A percentile compares a stretch with the other conserved stretches of the same genome.
These are phyloP conservation scores for Peromyscus attwateri DNA, from an alignment of 2,797 vertebrate genomes.

Conservation along the genomic window DNA sequence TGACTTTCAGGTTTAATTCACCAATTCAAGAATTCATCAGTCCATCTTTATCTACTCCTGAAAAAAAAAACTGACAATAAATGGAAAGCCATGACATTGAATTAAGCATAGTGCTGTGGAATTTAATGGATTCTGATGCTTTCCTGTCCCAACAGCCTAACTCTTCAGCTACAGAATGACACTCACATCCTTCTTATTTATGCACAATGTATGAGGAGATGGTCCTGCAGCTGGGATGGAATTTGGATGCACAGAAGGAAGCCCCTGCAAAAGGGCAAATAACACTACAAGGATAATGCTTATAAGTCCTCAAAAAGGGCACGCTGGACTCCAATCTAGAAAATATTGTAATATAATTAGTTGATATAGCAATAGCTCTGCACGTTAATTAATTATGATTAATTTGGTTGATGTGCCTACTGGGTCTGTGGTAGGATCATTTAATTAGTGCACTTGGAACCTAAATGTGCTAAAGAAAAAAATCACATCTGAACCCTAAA, in stretches of 20 bases:
- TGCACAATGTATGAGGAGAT: background rate
- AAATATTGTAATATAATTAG: background rate
- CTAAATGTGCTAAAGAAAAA: background rate
- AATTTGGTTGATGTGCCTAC: background rate
- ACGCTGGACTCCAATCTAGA: background rate
- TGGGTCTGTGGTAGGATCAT: background rate
- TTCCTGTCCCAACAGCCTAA: background rate
- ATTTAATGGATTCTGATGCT: background rate
- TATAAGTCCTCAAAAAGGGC: background rate
- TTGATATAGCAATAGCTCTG: background rate
- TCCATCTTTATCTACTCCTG: background rate
- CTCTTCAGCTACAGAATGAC: background rate
- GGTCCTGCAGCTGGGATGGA: background rate
- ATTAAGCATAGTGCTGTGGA: background rate
- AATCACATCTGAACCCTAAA: conserved; percentile 34
- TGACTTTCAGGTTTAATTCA: background rate
- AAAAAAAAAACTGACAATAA: background rate
- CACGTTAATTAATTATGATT: background rate
- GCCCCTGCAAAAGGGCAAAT: background rate
- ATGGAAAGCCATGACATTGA: background rate
- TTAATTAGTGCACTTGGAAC: background rate
- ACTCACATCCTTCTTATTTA: background rate
- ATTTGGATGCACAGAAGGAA: background rate
- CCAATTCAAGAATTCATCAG: background rate
- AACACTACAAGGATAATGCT: background rate